Percentiles rank a stretch among this genome's conserved stretches.
phyloP scores from a whole-genome alignment of 2,113 vertebrate genomes.

The Hippotragus niger region DNA sequence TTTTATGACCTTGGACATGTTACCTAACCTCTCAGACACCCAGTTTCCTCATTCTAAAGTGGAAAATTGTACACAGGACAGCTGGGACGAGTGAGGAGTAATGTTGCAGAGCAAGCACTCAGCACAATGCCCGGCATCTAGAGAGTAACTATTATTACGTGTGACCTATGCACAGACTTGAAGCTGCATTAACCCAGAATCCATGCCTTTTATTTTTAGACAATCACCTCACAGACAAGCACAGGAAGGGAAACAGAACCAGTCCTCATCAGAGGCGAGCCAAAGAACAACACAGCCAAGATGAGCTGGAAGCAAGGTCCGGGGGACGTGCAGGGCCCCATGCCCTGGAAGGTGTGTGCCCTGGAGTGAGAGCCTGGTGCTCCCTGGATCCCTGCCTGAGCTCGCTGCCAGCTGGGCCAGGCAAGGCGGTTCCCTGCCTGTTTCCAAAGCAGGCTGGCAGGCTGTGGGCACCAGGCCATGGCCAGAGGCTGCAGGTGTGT shows the following conservation, averaged over 20 bases:
- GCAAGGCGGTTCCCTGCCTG: neutral
- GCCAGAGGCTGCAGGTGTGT: neutral
- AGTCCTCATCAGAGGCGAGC: neutral
- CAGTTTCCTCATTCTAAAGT: neutral
- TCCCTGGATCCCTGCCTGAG: neutral
- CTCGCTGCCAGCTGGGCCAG: neutral
- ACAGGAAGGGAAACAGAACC: neutral
- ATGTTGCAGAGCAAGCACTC: rapidly evolving
- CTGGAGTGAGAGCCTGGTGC: neutral
- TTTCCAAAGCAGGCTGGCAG: neutral
- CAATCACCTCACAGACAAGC: neutral
- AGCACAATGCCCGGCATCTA: rapidly evolving
- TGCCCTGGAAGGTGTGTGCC: rapidly evolving
- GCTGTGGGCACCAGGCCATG: neutral
- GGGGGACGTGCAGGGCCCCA: neutral
- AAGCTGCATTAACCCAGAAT: neutral
- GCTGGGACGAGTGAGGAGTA: neutral
- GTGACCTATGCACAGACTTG: neutral
- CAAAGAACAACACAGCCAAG: neutral
- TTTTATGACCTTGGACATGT: neutral
- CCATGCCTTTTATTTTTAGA: slow-evolving; percentile 34
- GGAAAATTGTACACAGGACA: rapidly evolving
- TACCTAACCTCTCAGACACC: neutral
- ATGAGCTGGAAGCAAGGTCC: neutral
- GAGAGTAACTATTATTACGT: neutral